Evolutionary conservation across 1,140 invertebrate genomes (phyloP), one percentile per base, ranked within the genome.

Genomic region (Magallana gigas): DNA sequence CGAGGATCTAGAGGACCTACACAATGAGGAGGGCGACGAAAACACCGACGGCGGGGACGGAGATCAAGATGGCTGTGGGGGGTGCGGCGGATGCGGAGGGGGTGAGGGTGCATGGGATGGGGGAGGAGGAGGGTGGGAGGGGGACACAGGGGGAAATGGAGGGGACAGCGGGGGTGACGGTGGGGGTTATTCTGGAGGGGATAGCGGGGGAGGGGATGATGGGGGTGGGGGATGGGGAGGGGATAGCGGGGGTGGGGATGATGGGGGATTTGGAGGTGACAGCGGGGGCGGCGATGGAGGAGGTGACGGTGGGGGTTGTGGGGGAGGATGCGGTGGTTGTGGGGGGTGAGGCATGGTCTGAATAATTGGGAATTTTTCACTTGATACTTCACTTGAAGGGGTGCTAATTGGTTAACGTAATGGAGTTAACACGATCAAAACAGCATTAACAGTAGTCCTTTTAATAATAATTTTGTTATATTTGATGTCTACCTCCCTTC

Each of bases 71-170:
- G 86, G 59, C 48, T 85, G 56, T 84, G 59, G 85, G 59, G 88
- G 85, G 18, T 85, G 88, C 59, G 85, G 86, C 56, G 85, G 85
- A 12, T 82, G 71, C 58, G 62, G 83, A 76, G 88, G 85, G 9
- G 29, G 82, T 57, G 76, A 86, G 29, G 84, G 36, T 48, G 36
- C 36, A 48, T 48, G 36, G 84, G 81, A 57, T 59, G 85, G 83
- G 11, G 60, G 81, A n/a, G 29, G 64, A 14, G 88, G 59, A 1
- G 85, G 80, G 57, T 60, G 71, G 76, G 86, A 81, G 57, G 84
- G 29, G 1, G 86, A 81, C 48, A 84, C 68, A 16, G 85, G 85
- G 18, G 85, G 88, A 64, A 76, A 60, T 23, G 83, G 84, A 9
- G 83, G 83, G 11, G 88, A 64, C 29, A 29, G 83, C 7, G 85